Conservation (phyloP, 2,797 vertebrate genomes). For the Orestias chungarensis region DNA sequence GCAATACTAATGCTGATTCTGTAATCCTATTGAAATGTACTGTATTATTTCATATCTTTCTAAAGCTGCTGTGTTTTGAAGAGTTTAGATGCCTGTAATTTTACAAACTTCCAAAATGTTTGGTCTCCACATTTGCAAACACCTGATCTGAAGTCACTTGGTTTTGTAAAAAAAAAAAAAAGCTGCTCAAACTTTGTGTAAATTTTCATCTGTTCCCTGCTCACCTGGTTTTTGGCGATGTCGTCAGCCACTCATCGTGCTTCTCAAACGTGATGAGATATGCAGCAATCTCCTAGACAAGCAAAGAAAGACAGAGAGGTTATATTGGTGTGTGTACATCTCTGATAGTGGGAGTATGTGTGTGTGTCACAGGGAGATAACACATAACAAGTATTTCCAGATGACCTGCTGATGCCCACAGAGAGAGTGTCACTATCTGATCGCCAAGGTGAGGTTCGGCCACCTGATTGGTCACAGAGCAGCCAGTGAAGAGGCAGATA, state of each 20-base stretch:
- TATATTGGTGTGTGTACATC: constrained; percentile 39
- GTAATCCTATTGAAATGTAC: background rate
- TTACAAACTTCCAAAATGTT: background rate
- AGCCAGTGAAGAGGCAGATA: constrained; percentile 75
- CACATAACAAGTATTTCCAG: constrained; percentile 74
- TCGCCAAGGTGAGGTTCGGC: constrained; percentile 61
- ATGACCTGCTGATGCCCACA: constrained; percentile 78
- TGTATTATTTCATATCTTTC: background rate
- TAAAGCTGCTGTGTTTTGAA: background rate
- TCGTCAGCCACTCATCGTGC: constrained; percentile 99
- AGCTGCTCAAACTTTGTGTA: background rate
- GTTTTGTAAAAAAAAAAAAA: background rate
- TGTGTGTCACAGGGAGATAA: constrained; percentile 64
- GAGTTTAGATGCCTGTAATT: background rate
- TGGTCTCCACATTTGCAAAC: background rate
- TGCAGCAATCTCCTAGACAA: constrained; percentile 88
- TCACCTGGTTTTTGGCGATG: constrained; percentile 99
- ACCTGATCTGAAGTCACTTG: background rate
- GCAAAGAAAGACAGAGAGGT: constrained; percentile 61
- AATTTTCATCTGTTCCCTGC: constrained; percentile 35
- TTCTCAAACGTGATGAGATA: constrained; percentile 99
- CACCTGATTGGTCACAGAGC: constrained; percentile 69
- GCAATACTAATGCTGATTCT: background rate
- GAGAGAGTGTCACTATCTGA: constrained; percentile 69
- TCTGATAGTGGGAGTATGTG: constrained; percentile 19